These are phyloP conservation scores for Tyria jacobaeae DNA, from an alignment of 2,888 invertebrate species.

Conservation along the genomic window DNA sequence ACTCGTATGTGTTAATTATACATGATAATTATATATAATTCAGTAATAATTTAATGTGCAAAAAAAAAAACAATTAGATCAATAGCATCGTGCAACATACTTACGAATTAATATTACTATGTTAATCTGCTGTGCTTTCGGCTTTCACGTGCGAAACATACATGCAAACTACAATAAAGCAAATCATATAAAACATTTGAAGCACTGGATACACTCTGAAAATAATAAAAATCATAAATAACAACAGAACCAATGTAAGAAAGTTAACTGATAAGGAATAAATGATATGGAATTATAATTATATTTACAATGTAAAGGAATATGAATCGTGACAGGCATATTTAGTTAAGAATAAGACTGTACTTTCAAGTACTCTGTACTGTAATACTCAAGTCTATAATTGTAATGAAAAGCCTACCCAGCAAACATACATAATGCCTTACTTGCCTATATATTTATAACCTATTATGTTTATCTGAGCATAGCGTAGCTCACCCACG, in stretches of 20 bases:
- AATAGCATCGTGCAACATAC: conserved; percentile 54
- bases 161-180: conserved; percentile 84
- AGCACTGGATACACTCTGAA: conserved; percentile 73
- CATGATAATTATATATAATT: not conserved
- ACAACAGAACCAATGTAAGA: not conserved
- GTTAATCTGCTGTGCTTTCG: conserved; percentile 63
- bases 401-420: too few species aligned
- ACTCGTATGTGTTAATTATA: not conserved
- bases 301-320: not conserved
- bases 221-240: conserved; percentile 58
- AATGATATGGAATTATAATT: too few species aligned
- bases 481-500: too few species aligned
- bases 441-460: too few species aligned
- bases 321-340: not conserved
- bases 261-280: not conserved
- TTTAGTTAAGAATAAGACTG: not conserved
- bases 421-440: too few species aligned
- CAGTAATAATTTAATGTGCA: not conserved
- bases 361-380: too few species aligned
- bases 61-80: not conserved
- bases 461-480: too few species aligned
- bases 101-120: conserved; percentile 62
- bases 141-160: conserved; percentile 61
- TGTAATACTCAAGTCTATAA: too few species aligned
- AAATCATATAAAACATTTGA: conserved; percentile 72